Conservation (phyloP, 2,797 vertebrate species). For the Neosilurus mollespiculum region DNA sequence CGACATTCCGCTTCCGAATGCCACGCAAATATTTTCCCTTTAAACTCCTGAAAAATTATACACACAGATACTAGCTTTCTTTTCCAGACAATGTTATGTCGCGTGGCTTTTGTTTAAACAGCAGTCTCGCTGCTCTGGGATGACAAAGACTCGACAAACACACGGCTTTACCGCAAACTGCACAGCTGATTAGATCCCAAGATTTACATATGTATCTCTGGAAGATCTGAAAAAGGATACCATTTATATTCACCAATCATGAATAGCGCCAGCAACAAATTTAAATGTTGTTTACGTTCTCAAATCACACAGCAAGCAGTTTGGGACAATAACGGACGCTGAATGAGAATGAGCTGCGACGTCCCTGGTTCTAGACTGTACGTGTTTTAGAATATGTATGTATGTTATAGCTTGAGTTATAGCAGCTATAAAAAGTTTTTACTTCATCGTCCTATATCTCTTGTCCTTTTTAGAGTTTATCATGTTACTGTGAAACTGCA, state of each 20-base stretch:
- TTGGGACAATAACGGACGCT: constrained; percentile 9
- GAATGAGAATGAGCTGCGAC: constrained; percentile 23
- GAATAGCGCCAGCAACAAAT: constrained; percentile 19
- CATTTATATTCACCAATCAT: constrained; percentile 38
- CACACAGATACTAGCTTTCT: constrained; percentile 5
- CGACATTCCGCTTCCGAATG: neutral
- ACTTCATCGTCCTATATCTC: neutral
- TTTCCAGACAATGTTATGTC: constrained; percentile 25
- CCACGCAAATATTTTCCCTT: neutral
- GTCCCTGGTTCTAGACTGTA: neutral
- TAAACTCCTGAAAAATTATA: neutral
- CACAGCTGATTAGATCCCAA: constrained; percentile 34
- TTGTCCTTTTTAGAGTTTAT: neutral
- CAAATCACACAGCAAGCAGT: neutral
- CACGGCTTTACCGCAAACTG: constrained; percentile 11
- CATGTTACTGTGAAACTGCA: neutral
- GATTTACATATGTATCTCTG: constrained; percentile 26
- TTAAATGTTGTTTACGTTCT: constrained; percentile 30
- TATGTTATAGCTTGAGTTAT: neutral
- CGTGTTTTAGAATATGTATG: neutral
- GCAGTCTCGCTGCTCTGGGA: constrained; percentile 10
- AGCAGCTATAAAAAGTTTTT: neutral
- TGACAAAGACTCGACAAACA: constrained; percentile 6
- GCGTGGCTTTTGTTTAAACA: constrained; percentile 5
- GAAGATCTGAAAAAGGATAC: constrained; percentile 3